Evolutionary conservation across 2,113 vertebrate genomes (phyloP), one percentile per base, ranked within the genome.

Genomic region (Clinocottus analis): DNA sequence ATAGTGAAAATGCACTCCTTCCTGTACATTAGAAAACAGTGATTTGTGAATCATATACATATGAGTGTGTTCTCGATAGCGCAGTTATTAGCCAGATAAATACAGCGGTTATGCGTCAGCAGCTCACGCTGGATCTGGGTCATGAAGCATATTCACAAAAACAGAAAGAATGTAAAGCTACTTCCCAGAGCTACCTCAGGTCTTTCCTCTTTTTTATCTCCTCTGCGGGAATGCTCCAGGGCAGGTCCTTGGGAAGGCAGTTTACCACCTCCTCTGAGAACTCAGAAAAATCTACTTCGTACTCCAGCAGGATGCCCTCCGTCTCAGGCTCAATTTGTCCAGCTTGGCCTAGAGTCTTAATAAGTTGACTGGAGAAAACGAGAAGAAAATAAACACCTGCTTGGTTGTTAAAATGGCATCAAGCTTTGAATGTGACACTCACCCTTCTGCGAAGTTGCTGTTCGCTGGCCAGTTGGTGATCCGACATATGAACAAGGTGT

Each of bases 321-420:
- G 98, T 98, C 92, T 99, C 98, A 0, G 98, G 97, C 77, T 99
- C 97, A 0, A 99, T 99, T 78, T 99, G 97, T 47, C 98, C 98
- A 0, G 98, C 98, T 83, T 98, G 96, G 1, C 98, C 98, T 72
- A 99, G 95, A 7, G 96, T 97, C 92, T 97, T 99, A 27, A 94
- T 92, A 75, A 99, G 91, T 13, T 90, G 94, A 85, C 98, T 99
- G 74, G 85, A 56, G 59, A 33, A 13, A 37, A 35, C 29, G 29
- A 65, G 11, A 9, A 75, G 2, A 64, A 0, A 16, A 3, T 63
- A n/a, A n/a, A n/a, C n/a, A n/a, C n/a, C 3, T 29, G 11, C 6
- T 53, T 7, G 35, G 12, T 37, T 53, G 16, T 14, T 12, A 3
- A 39, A 58, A 23, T 7, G 16, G 4, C n/a, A n/a, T 43, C 13